Percentiles rank a stretch among this genome's conserved stretches.
Conservation (phyloP, 2,888 invertebrate species). For the Seladonia tumulorum region DNA sequence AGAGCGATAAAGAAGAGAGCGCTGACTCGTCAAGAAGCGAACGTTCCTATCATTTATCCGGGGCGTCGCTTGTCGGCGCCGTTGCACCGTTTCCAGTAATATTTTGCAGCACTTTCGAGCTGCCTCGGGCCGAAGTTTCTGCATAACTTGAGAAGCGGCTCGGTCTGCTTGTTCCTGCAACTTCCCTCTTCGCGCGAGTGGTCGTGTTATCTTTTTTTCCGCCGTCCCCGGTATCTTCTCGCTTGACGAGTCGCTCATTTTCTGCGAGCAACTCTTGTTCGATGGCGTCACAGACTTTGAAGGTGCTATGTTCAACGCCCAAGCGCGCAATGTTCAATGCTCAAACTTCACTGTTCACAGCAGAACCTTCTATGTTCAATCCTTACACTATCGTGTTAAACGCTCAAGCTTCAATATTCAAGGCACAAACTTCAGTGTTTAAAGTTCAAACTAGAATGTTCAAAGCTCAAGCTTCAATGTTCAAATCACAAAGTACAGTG, state of each 20-base stretch:
- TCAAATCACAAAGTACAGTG: no score
- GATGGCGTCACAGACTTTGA: background rate
- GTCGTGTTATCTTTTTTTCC: background rate
- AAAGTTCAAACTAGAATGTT: no score
- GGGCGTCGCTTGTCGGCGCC: slow-evolving; percentile 4
- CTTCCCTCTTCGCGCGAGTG: background rate
- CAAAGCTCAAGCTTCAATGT: no score
- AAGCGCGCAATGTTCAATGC: no score
- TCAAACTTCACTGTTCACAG: no score
- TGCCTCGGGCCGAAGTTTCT: slow-evolving; percentile 23
- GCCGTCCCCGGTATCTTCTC: background rate
- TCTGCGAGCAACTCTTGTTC: background rate
- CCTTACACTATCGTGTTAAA: no score
- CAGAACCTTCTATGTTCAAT: no score
- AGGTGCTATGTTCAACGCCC: background rate
- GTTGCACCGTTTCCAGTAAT: slow-evolving; percentile 19
- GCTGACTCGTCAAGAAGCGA: slow-evolving; percentile 11
- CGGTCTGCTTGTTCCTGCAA: slow-evolving; percentile 7
- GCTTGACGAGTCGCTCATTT: slow-evolving; percentile 5
- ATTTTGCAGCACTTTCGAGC: slow-evolving; percentile 25
- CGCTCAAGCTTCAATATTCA: no score
- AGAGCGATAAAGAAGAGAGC: slow-evolving; percentile 6
- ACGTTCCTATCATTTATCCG: slow-evolving; percentile 21
- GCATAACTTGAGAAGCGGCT: slow-evolving; percentile 21
- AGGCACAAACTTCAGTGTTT: no score